Evolutionary conservation across 2,797 vertebrate genomes (phyloP).

Genomic region (Enteromius mattozi): DNA sequence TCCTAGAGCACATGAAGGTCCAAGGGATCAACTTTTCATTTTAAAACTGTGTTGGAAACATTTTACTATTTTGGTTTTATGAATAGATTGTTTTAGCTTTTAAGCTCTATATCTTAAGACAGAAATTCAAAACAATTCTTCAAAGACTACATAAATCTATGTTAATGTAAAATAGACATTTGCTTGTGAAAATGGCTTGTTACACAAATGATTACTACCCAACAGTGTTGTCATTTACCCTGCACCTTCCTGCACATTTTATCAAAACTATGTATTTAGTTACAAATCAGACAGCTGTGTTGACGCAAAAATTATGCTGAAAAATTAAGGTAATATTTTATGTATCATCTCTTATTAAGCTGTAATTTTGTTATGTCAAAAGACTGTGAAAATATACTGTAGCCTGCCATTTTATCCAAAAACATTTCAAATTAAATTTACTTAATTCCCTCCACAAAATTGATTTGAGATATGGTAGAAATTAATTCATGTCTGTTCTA

Average conservation of each 20-base stretch:
- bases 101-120: background rate
- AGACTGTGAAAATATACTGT: background rate
- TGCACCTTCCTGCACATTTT: background rate
- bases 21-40: background rate
- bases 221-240: too few species aligned
- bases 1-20: background rate
- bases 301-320: background rate
- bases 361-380: background rate
- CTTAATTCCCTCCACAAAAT: background rate
- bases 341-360: background rate
- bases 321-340: background rate
- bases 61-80: background rate
- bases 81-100: background rate
- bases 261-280: background rate
- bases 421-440: background rate
- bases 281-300: background rate
- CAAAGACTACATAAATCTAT: background rate
- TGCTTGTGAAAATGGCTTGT: background rate
- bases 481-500: background rate
- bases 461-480: background rate
- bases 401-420: background rate
- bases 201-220: background rate
- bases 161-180: background rate
- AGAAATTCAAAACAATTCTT: background rate
- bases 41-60: background rate